A percentile compares a stretch with the other conserved stretches of the same genome.
These are phyloP conservation scores for Laspeyria flexula DNA, from an alignment of 2,888 invertebrate genomes.

Conservation along the genomic window DNA sequence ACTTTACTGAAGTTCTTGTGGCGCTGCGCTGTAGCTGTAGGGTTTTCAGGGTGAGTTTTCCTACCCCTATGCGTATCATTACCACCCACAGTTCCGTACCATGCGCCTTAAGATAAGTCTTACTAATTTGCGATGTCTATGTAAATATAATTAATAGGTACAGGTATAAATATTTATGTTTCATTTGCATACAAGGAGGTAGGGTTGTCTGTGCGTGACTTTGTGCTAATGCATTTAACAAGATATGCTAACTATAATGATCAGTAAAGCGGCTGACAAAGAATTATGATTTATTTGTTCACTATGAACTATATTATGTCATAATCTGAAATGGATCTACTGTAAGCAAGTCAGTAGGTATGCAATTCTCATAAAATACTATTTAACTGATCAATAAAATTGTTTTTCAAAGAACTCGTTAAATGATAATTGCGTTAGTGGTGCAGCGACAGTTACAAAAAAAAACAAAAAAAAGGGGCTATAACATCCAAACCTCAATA, in stretches of 20 bases:
- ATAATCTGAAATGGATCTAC: no score
- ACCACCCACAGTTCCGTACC: conserved; percentile 43
- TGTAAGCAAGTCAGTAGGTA: no score
- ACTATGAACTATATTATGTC: no score
- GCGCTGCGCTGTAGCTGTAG: background rate
- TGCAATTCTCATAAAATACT: no score
- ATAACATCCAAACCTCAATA: no score
- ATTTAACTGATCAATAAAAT: no score
- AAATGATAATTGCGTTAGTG: no score
- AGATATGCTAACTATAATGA: background rate
- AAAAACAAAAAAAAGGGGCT: no score
- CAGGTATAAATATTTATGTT: background rate
- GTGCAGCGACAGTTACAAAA: no score
- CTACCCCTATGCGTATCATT: conserved; percentile 41
- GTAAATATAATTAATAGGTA: background rate
- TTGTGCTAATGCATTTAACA: background rate
- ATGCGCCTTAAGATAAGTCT: background rate
- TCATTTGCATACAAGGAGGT: background rate
- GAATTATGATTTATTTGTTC: no score
- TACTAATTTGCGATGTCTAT: background rate
- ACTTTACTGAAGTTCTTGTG: conserved; percentile 35
- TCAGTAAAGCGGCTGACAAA: no score
- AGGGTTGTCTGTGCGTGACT: background rate
- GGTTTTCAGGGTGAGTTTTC: conserved; percentile 41
- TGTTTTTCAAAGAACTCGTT: no score